Evolutionary conservation across 2,888 invertebrate species (phyloP).

Genomic region (Cinara cedri): DNA sequence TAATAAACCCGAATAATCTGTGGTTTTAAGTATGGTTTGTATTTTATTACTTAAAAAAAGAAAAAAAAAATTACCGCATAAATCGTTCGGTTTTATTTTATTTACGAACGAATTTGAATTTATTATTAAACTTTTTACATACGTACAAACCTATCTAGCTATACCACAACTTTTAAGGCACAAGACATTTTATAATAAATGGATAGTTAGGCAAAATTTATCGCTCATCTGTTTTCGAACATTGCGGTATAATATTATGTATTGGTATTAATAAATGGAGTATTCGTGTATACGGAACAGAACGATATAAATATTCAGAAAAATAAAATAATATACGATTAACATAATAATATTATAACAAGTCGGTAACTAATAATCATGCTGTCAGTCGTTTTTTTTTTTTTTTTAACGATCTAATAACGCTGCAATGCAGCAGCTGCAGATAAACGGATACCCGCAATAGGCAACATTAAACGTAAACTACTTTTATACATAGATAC

Average conservation of each 20-base stretch:
- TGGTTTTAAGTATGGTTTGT: not conserved
- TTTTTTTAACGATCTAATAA: slow-evolving; percentile 23
- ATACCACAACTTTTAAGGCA: too few species aligned
- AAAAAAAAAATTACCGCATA: not conserved
- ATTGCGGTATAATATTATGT: not conserved
- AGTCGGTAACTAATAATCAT: slow-evolving; percentile 19
- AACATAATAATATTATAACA: slow-evolving; percentile 29
- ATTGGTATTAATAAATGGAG: not conserved
- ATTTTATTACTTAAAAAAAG: slow-evolving; percentile 1
- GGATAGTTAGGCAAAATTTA: slow-evolving; percentile 14
- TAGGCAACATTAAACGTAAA: not conserved
- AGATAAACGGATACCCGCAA: slow-evolving; percentile 6
- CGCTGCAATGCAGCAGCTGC: too few species aligned
- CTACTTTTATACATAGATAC: not conserved
- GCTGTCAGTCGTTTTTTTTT: slow-evolving; percentile 27
- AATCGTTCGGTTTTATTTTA: not conserved
- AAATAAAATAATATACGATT: slow-evolving; percentile 22
- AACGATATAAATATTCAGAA: slow-evolving; percentile 31
- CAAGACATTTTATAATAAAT: slow-evolving; percentile 7
- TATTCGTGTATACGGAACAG: not conserved
- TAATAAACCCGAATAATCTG: not conserved
- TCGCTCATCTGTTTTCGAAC: slow-evolving; percentile 13
- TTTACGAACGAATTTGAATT: not conserved
- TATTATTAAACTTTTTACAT: slow-evolving; percentile 22
- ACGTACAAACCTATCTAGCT: not conserved